Evolutionary conservation across 1,140 invertebrate species (phyloP).

Genomic region (Drosophila subpulchrella): DNA sequence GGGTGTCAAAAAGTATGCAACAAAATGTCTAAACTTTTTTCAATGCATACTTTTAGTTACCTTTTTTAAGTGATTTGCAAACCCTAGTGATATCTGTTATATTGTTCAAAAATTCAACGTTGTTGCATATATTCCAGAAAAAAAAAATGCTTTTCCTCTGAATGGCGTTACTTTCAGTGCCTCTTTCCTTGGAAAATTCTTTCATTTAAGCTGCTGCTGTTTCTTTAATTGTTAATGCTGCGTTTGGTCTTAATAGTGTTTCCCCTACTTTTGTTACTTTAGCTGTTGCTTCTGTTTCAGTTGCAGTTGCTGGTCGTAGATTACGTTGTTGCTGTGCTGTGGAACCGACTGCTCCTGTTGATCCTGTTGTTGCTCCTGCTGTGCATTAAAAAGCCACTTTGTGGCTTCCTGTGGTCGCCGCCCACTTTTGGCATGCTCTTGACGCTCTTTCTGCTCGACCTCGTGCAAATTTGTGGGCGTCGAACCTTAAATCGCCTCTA

Average conservation of each 20-base stretch:
- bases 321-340: slow-evolving; percentile 10
- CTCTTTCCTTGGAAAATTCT: background rate
- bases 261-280: slow-evolving; percentile 12
- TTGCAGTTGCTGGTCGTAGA: background rate
- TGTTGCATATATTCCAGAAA: background rate
- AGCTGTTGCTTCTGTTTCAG: slow-evolving; percentile 29
- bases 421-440: slow-evolving; percentile 56
- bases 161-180: too few relatives aligned
- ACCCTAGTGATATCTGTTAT: too few relatives aligned
- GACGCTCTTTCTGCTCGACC: slow-evolving; percentile 17
- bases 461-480: slow-evolving; percentile 71
- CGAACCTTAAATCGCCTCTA: slow-evolving; percentile 60
- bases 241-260: slow-evolving; percentile 17
- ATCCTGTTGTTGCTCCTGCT: slow-evolving; percentile 51
- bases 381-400: slow-evolving; percentile 82
- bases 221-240: slow-evolving; percentile 18
- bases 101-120: too few relatives aligned
- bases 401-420: slow-evolving; percentile 77
- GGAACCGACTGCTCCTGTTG: slow-evolving; percentile 9
- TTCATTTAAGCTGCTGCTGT: background rate
- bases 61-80: too few relatives aligned
- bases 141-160: background rate
- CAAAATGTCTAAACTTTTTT: background rate
- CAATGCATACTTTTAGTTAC: too few relatives aligned
- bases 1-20: background rate